A percentile compares a stretch with the other conserved stretches of the same genome.
phyloP scores from a whole-genome alignment of 2,888 invertebrate species.

The Amitus sp. region DNA sequence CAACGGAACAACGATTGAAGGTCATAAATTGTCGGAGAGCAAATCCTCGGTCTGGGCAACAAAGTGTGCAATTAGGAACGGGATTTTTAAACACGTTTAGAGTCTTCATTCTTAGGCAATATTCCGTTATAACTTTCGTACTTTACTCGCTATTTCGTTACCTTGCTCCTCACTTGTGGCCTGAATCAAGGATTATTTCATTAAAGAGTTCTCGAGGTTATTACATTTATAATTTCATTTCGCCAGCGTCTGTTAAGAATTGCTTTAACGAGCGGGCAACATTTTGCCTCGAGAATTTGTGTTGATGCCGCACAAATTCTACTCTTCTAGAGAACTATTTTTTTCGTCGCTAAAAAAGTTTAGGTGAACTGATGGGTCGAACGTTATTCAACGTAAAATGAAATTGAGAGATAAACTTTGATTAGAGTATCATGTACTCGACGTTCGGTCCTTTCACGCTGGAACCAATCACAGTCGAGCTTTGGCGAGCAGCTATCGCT shows the following conservation, averaged over 20 bases:
- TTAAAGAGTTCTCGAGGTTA: slow-evolving; percentile 37
- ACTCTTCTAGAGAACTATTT: too few species aligned
- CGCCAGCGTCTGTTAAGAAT: slow-evolving; percentile 41
- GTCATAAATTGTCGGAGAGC: too few species aligned
- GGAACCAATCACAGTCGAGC: too few species aligned
- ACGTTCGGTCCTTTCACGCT: too few species aligned
- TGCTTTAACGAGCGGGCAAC: slow-evolving; percentile 34
- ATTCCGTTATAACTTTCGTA: slow-evolving; percentile 2
- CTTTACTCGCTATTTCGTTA: slow-evolving; percentile 17
- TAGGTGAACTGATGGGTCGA: too few species aligned
- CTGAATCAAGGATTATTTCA: slow-evolving; percentile 35
- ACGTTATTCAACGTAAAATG: too few species aligned
- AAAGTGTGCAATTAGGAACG: background rate
- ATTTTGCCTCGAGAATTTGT: slow-evolving; percentile 32
- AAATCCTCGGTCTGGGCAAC: background rate
- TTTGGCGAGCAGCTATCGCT: too few species aligned
- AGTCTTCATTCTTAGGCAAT: slow-evolving; percentile 1
- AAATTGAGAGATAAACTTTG: too few species aligned
- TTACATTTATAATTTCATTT: slow-evolving; percentile 42
- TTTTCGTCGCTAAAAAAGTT: too few species aligned
- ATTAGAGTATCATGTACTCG: too few species aligned
- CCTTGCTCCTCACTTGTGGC: slow-evolving; percentile 31
- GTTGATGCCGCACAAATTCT: slow-evolving; percentile 9
- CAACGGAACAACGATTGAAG: too few species aligned
- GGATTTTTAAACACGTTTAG: background rate